Conservation (phyloP, 2,888 invertebrate species). For the Sisyra terminalis region DNA sequence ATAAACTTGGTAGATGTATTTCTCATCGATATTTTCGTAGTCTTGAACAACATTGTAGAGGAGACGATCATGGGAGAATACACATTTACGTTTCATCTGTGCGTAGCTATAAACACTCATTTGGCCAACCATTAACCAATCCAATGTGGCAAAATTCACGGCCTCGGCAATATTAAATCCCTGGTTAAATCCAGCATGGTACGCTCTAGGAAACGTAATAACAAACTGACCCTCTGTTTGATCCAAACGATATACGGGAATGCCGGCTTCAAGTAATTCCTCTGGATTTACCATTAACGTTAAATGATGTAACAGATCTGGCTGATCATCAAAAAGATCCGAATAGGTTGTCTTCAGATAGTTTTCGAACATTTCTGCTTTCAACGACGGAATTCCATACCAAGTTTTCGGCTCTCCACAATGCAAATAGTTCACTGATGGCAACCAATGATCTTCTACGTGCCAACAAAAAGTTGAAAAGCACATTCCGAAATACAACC, state of each 20-base stretch:
- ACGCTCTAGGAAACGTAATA: slow-evolving; percentile 62
- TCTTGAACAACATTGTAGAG: slow-evolving; percentile 59
- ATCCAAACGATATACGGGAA: slow-evolving; percentile 42
- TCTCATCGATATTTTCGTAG: slow-evolving; percentile 44
- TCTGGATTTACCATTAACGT: slow-evolving; percentile 67
- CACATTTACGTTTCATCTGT: slow-evolving; percentile 49
- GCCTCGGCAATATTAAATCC: slow-evolving; percentile 74
- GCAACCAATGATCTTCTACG: slow-evolving; percentile 73
- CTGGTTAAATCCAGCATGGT: slow-evolving; percentile 69
- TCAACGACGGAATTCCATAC: slow-evolving; percentile 52
- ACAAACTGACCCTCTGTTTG: slow-evolving; percentile 70
- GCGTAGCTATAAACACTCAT: slow-evolving; percentile 55
- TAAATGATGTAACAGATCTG: slow-evolving; percentile 61
- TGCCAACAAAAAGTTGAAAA: slow-evolving; percentile 75
- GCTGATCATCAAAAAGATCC: slow-evolving; percentile 54
- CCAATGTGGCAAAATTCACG: slow-evolving; percentile 69
- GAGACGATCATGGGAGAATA: slow-evolving; percentile 66
- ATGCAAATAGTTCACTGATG: slow-evolving; percentile 65
- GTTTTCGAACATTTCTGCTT: slow-evolving; percentile 51
- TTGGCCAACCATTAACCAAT: slow-evolving; percentile 58
- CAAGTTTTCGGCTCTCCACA: slow-evolving; percentile 73
- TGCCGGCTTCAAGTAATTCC: slow-evolving; percentile 44
- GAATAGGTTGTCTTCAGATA: slow-evolving; percentile 55
- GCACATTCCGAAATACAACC: slow-evolving; percentile 78
- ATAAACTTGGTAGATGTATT: slow-evolving; percentile 48